These are phyloP conservation scores for Rhadina sibilatrix DNA, from an alignment of 2,113 vertebrate genomes.

Conservation along the genomic window DNA sequence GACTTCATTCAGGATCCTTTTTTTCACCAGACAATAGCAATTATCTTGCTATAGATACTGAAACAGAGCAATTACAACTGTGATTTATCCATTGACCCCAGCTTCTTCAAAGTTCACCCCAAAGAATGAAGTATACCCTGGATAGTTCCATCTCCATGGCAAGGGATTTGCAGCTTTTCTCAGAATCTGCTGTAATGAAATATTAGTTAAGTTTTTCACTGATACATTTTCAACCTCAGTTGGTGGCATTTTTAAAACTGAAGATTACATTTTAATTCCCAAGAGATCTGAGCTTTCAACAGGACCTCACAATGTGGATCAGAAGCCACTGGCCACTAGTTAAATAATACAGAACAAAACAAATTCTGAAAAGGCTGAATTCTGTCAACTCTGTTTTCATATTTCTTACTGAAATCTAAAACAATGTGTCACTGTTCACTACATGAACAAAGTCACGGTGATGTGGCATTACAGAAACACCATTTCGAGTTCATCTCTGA, in stretches of 20 bases:
- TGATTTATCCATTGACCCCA: background rate
- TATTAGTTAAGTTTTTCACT: background rate
- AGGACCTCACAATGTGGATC: background rate
- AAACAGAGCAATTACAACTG: background rate
- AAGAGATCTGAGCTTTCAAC: background rate
- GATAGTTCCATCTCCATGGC: background rate
- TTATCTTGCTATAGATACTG: background rate
- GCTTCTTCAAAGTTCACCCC: background rate
- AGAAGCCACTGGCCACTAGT: background rate
- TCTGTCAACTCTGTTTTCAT: constrained; percentile 8
- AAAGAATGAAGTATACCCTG: background rate
- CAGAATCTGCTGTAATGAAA: background rate
- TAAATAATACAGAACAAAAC: background rate
- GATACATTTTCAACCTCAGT: background rate
- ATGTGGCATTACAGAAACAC: background rate
- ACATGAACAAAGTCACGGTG: background rate
- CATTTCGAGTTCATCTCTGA: constrained; percentile 38
- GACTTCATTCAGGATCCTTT: background rate
- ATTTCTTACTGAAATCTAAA: background rate
- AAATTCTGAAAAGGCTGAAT: constrained; percentile 18
- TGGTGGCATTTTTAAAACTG: background rate
- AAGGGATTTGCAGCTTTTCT: background rate
- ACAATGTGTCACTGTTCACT: background rate
- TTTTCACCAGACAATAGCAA: background rate
- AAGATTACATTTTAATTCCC: background rate